phyloP scores from a whole-genome alignment of 2,888 invertebrate species.

The Leptodirus hochenwartii region DNA sequence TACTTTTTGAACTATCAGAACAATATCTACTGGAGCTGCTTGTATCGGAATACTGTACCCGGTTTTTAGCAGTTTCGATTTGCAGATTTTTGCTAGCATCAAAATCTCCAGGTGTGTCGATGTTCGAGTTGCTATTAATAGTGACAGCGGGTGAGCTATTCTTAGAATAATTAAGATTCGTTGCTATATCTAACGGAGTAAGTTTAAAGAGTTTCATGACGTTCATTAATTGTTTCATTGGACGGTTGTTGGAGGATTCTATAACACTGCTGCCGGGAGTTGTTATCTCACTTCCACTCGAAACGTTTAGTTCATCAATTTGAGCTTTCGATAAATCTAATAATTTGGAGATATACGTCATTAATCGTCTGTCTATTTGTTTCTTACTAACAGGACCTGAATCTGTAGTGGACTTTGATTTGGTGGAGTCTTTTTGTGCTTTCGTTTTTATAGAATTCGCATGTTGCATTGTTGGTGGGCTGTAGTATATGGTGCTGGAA shows the following conservation, averaged over 20 bases:
- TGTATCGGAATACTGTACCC: slow-evolving; percentile 5
- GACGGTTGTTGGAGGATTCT: slow-evolving; percentile 24
- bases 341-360: slow-evolving; percentile 30
- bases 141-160: slow-evolving; percentile 6
- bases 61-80: too few species aligned
- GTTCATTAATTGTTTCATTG: slow-evolving; percentile 12
- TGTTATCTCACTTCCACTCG: slow-evolving; percentile 27
- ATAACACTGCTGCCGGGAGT: slow-evolving; percentile 31
- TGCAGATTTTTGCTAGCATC: background rate
- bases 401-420: too few species aligned
- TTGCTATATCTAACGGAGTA: slow-evolving; percentile 14
- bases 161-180: slow-evolving; percentile 14
- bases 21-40: slow-evolving; percentile 3
- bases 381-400: too few species aligned
- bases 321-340: slow-evolving; percentile 31
- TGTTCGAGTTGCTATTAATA: background rate
- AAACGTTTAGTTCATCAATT: slow-evolving; percentile 29
- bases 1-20: slow-evolving; percentile 6
- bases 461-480: too few species aligned
- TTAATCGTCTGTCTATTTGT: slow-evolving; percentile 23
- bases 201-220: slow-evolving; percentile 17
- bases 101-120: too few species aligned
- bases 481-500: too few species aligned
- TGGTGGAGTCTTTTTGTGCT: too few species aligned
- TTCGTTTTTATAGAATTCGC: too few species aligned